These are phyloP conservation scores for Alloplasta piceator DNA, from an alignment of 2,888 invertebrate species.

Conservation along the genomic window DNA sequence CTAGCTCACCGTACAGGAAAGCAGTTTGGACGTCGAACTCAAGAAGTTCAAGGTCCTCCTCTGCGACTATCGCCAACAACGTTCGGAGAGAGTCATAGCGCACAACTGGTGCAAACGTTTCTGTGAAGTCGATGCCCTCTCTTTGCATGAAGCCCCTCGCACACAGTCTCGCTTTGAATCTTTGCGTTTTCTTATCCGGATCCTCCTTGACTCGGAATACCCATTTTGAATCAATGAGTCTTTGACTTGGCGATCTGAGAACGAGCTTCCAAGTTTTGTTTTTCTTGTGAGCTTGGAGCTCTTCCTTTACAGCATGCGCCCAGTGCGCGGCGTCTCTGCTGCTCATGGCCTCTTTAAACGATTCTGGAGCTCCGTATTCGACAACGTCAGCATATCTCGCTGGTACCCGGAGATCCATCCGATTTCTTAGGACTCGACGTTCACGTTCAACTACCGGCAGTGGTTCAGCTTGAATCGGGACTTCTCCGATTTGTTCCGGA, in stretches of 20 bases:
- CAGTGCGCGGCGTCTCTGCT: conserved; percentile 44
- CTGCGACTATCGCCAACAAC: conserved; percentile 54
- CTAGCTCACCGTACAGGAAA: conserved; percentile 60
- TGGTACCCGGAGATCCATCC: conserved; percentile 10
- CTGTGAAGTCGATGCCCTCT: conserved; percentile 43
- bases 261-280: conserved; percentile 55
- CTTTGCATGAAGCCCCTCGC: conserved; percentile 57
- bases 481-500: conserved; percentile 9
- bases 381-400: conserved; percentile 36
- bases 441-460: background rate
- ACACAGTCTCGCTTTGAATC: conserved; percentile 51
- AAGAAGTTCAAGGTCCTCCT: conserved; percentile 51
- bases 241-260: conserved; percentile 14
- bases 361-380: conserved; percentile 24
- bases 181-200: background rate
- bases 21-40: conserved; percentile 64
- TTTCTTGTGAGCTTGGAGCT: conserved; percentile 55
- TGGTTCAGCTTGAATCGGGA: conserved; percentile 1
- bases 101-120: conserved; percentile 63
- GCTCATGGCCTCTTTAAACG: conserved; percentile 33
- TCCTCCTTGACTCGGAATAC: conserved; percentile 40
- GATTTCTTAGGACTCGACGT: conserved; percentile 20
- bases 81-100: conserved; percentile 64
- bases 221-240: conserved; percentile 54
- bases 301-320: conserved; percentile 48